Evolutionary conservation across 2,113 vertebrate genomes (phyloP), one percentile per base, ranked within the genome.

Genomic region (Pygoscelis adeliae): DNA sequence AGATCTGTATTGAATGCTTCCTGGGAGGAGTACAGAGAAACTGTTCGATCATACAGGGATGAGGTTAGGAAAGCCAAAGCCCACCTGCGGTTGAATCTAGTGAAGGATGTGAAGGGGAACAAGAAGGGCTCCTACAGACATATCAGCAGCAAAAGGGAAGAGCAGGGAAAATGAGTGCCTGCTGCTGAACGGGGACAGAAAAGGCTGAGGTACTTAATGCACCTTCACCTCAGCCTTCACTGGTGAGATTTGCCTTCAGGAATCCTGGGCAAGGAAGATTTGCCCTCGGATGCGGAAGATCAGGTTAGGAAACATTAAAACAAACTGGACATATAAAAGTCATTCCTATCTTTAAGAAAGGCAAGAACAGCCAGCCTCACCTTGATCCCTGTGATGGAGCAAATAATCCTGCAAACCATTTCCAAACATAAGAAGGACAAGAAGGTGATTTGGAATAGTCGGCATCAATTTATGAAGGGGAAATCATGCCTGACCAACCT

Each of bases 41-140:
- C 27, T 56, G 34, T 69, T 50, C 0, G 0, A 52, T 26, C 0
- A 0, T 53, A 20, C 42, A 36, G 26, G 47, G 34, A 10, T 72
- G 11, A 15, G 15, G 38, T 65, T 85, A 66, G 52, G 29, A 58
- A 66, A 34, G 58, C 27, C 46, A 38, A 34, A 79, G 46, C 27
- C 36, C 61, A 49, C 42, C 25, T 91, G 50, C 13, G 44, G 22
- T 6, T 59, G 19, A 55, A 13, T 36, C 27, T 30, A 50, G 56
- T 3, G 4, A 66, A 71, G 61, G 55, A 70, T 2, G 3, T 0
- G 0, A 56, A 82, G 32, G 25, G 16, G 15, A 85, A 1, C 23
- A 29, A 20, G 30, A 47, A 53, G 29, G 27, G 6, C 38, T 69
- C 20, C 27, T 90, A 3, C 15, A 71, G 18, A 21, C 0, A 0